Percentiles rank a stretch among this genome's conserved stretches.
Conservation (phyloP, 1,140 invertebrate genomes). For the Drepana arcuata region DNA sequence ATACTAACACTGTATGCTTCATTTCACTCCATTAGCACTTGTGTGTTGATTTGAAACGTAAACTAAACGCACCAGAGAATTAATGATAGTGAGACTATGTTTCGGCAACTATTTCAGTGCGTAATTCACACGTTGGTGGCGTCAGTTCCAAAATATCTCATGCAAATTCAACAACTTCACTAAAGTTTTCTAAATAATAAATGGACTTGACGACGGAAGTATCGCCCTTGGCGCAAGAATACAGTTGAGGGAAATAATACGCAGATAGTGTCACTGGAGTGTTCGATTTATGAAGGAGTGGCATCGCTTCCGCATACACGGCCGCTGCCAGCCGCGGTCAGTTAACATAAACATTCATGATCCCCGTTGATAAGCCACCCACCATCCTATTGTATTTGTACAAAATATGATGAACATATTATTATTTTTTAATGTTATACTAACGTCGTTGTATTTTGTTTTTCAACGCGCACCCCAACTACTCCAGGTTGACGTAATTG, state of each 20-base stretch:
- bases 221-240: conserved; percentile 33
- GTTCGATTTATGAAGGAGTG: conserved; percentile 22
- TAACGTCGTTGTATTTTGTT: too few species aligned
- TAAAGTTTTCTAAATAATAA: conserved; percentile 53
- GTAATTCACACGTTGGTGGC: conserved; percentile 36
- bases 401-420: too few species aligned
- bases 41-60: conserved; percentile 35
- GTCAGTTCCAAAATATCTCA: conserved; percentile 46
- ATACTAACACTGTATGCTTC: conserved; percentile 21
- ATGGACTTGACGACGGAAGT: conserved; percentile 45
- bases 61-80: conserved; percentile 33
- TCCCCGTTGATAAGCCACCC: too few species aligned
- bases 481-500: conserved; percentile 18
- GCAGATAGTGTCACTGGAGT: conserved; percentile 21
- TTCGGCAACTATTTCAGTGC: conserved; percentile 26
- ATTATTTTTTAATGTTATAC: too few species aligned
- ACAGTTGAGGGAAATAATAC: conserved; percentile 22
- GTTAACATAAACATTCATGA: conserved; percentile 30
- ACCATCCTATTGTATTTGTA: too few species aligned
- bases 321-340: conserved; percentile 6
- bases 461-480: too few species aligned
- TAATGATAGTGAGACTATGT: conserved; percentile 37
- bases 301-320: conserved; percentile 20
- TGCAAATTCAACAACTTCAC: conserved; percentile 27
- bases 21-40: conserved; percentile 46